Base-by-base conservation (phyloP, 2,888 invertebrate genomes). In the Eupeodes latifasciatus region DNA sequence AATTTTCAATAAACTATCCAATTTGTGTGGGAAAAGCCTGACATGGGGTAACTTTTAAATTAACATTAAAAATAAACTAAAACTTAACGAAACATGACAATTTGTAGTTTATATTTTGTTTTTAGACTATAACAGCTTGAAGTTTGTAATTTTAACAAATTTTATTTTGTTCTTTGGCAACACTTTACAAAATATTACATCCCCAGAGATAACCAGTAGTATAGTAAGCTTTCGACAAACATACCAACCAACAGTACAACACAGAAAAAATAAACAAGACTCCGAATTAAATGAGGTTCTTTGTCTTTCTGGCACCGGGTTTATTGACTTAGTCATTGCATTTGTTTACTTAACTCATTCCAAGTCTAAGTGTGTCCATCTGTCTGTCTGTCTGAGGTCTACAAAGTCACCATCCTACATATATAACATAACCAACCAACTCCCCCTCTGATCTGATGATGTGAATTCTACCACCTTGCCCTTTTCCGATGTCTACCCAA, bases 241-340 rank as follows among this genome's bases (percentile, higher is more conserved):
- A 69, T 53, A 3, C 16, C 62, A 44, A 62, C 74, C 53, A 57
- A 80, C 57, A 69, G 47, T 1, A 12, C 62, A 44, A 36, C 19
- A 59, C n/a, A 67, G 49, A 14, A 67, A 81, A 85, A 85, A 85
- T 75, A 88, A 85, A 88, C 81, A 88, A 78, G 67, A 84, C 76
- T 81, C 51, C 62, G 67, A 83, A 87, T 87, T 87, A 87, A 87
- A 87, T 84, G 76, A 84, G 84, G 84, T 80, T 87, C 87, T 87
- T 84, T 87, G 87, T 87, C 87, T 87, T 84, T 57, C 76, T 62
- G 75, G 66, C 66, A 66, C 59, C 55, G 62, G 36, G 84, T 81
- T 84, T 87, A 62, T 87, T 87, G 84, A 84, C 80, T 84, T 67
- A 72, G 86, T 53, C 79, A 71, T 64, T 86, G 82, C 83, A 66